A percentile compares a stretch with the other conserved stretches of the same genome.
Conservation (phyloP, 2,797 vertebrate genomes). For the Sebastes vulpes region DNA sequence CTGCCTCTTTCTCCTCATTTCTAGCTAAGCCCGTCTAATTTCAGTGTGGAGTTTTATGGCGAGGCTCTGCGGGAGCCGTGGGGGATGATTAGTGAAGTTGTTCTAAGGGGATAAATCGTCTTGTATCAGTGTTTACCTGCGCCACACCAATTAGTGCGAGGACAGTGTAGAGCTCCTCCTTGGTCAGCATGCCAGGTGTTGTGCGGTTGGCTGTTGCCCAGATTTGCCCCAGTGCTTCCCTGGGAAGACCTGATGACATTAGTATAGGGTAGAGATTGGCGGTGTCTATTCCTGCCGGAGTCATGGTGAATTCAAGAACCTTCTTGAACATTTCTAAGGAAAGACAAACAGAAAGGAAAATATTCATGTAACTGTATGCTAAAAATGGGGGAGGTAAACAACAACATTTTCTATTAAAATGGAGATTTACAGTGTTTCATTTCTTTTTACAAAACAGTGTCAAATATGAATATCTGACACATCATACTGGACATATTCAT, state of each 20-base stretch:
- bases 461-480: not conserved
- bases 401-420: not conserved
- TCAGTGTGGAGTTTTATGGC: conserved; percentile 19
- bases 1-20: conserved; percentile 10
- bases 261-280: conserved; percentile 97
- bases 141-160: conserved; percentile 95
- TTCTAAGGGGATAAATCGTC: conserved; percentile 36
- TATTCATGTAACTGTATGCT: not conserved
- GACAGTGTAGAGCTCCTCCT: conserved; percentile 96
- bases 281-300: conserved; percentile 95
- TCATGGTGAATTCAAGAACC: conserved; percentile 95
- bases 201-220: conserved; percentile 98
- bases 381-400: not conserved
- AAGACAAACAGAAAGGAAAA: conserved; percentile 9
- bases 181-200: conserved; percentile 96
- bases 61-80: conserved; percentile 1
- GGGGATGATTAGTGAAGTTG: conserved; percentile 30
- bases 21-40: conserved; percentile 29
- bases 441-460: not conserved
- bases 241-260: conserved; percentile 97
- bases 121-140: conserved; percentile 87
- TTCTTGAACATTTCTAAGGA: conserved; percentile 94
- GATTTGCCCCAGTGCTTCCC: conserved; percentile 98
- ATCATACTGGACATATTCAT: not conserved
- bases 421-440: not conserved